Evolutionary conservation across 1,140 invertebrate species (phyloP).

Genomic region (Geopemphigus sp.): DNA sequence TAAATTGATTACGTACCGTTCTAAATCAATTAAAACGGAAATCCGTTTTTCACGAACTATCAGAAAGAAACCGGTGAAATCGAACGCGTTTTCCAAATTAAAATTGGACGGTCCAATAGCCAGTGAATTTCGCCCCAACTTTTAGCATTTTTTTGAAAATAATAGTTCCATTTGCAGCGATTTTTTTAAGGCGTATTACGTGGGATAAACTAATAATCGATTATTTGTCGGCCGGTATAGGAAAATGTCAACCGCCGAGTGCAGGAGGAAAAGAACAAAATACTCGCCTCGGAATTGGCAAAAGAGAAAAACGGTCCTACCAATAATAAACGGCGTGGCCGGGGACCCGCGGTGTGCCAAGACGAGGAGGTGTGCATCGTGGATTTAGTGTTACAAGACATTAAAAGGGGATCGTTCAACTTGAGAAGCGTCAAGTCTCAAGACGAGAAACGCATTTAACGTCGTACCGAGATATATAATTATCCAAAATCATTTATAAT

Average conservation of each 20-base stretch:
- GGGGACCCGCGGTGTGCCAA: not conserved
- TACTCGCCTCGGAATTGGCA: conserved; percentile 48
- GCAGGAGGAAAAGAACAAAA: conserved; percentile 52
- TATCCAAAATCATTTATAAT: too few species aligned
- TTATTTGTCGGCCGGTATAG: conserved; percentile 12
- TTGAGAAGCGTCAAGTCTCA: conserved; percentile 46
- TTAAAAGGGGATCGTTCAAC: conserved; percentile 54
- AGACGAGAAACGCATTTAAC: conserved; percentile 7
- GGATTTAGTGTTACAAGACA: conserved; percentile 54
- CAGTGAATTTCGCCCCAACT: too few species aligned
- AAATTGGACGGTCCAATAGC: too few species aligned
- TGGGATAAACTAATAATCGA: too few species aligned
- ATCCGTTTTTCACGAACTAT: too few species aligned
- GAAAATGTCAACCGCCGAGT: conserved; percentile 53
- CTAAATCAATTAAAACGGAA: too few species aligned
- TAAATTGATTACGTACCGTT: too few species aligned
- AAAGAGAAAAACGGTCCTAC: conserved; percentile 18
- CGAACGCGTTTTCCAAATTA: too few species aligned
- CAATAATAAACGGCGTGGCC: not conserved
- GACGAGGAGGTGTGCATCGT: conserved; percentile 51
- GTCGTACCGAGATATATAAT: not conserved
- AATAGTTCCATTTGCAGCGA: too few species aligned
- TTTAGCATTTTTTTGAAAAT: too few species aligned
- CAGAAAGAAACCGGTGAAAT: too few species aligned
- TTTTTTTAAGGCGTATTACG: too few species aligned